phyloP scores from a whole-genome alignment of 2,797 vertebrate species.

The Alosa sapidissima region DNA sequence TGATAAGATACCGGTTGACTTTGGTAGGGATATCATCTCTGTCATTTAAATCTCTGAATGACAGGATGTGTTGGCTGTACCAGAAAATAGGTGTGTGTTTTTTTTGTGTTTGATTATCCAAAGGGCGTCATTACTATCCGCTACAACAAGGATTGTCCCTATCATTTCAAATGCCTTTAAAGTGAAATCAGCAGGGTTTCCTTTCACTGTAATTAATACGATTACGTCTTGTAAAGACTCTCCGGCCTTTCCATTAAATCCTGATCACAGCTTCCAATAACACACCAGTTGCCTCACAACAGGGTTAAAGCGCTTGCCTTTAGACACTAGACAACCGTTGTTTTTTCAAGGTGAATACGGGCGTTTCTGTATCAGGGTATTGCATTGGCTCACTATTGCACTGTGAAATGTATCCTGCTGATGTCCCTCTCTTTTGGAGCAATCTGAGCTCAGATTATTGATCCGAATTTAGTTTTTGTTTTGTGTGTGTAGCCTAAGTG shows the following conservation, averaged over 20 bases:
- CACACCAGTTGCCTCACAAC: neutral
- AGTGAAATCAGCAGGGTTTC: constrained; percentile 52
- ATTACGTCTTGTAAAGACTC: constrained; percentile 69
- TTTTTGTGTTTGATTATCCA: neutral
- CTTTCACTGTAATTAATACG: constrained; percentile 76
- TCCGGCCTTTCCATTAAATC: constrained; percentile 57
- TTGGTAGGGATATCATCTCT: neutral
- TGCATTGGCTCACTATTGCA: neutral
- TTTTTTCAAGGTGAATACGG: constrained; percentile 15
- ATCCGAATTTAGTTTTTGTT: neutral
- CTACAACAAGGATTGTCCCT: neutral
- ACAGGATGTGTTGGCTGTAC: neutral
- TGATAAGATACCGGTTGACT: neutral
- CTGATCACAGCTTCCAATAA: constrained; percentile 18
- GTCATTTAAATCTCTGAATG: neutral
- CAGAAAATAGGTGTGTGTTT: neutral
- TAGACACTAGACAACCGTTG: neutral
- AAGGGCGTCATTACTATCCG: neutral
- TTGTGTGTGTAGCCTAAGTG: neutral
- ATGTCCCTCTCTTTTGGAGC: neutral
- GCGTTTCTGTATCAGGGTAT: neutral
- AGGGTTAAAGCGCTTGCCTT: constrained; percentile 39
- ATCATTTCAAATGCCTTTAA: constrained; percentile 2
- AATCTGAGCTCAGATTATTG: neutral
- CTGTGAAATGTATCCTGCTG: neutral